Evolutionary conservation across 2,888 invertebrate species (phyloP).

Genomic region (Stenichneumon culpator): DNA sequence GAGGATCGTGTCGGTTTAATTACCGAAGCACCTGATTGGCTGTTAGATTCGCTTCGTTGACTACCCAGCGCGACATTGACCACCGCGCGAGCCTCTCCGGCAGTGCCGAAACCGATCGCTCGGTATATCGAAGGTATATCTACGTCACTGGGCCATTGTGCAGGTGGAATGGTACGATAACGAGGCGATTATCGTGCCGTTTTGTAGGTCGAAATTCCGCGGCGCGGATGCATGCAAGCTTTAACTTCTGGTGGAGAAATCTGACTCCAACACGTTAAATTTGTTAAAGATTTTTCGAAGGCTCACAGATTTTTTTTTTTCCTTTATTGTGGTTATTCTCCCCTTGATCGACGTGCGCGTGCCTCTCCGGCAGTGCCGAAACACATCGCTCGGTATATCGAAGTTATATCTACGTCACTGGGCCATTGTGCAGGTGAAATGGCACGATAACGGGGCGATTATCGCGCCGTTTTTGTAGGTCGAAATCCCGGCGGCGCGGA

Average conservation of each 20-base stretch:
- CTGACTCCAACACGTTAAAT: not conserved
- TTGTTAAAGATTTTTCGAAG: no score
- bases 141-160: not conserved
- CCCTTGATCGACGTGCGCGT: not conserved
- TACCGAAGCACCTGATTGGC: slow-evolving; percentile 75
- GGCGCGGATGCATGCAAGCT: slow-evolving; percentile 32
- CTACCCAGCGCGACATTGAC: slow-evolving; percentile 50
- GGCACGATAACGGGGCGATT: not conserved
- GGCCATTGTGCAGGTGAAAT: not conserved
- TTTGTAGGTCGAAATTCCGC: slow-evolving; percentile 23
- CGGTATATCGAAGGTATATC: slow-evolving; percentile 2
- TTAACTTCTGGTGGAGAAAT: slow-evolving; percentile 47
- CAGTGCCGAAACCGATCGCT: slow-evolving; percentile 18
- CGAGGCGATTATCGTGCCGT: not conserved
- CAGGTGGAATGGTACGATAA: not conserved
- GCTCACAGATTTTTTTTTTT: no score
- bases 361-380: slow-evolving; percentile 3
- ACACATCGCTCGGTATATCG: slow-evolving; percentile 10
- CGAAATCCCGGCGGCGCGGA: no score
- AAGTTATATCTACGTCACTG: not conserved
- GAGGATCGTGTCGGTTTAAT: slow-evolving; percentile 72
- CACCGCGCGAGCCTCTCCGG: slow-evolving; percentile 31
- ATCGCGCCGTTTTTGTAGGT: not conserved
- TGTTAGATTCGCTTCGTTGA: slow-evolving; percentile 72
- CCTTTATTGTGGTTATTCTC: no score